Evolutionary conservation across 2,888 invertebrate species (phyloP), one percentile per base, ranked within the genome.

Genomic region (Holacanthella duospinosa): DNA sequence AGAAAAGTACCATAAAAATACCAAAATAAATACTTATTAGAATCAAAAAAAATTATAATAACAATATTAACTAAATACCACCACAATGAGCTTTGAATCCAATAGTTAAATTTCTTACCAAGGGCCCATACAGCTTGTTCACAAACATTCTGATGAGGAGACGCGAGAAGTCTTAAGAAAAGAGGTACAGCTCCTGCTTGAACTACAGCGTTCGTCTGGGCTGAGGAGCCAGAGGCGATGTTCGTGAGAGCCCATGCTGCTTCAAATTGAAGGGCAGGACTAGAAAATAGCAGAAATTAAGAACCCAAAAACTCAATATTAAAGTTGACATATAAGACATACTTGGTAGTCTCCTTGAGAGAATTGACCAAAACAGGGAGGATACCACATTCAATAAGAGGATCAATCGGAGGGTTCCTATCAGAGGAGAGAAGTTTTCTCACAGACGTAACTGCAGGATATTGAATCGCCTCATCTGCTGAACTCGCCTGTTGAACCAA

Each of bases 221-320:
- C 87, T 0, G 89, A 85, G 0, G 90, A 90, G 6, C 97, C 97
- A 0, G 95, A 95, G 0, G 97, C 96, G 61, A 99, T 90, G 76
- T 97, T 97, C 29, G 97, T 99, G 65, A 99, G 79, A 0, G 94
- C 94, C 97, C 97, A 99, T 0, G 95, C 89, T 1, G 95, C 89
- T 79, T 99, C 97, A 79, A 97, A 97, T 77, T 96, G 92, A 1
- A 92, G 79, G 59, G 84, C 80, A 0, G 85, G 79, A 70, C 90
- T 90, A 76, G 2, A 62, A 64, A 55, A 25, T 25, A 43, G 25
- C 28, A 48, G 2, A n/a, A 60, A n/a, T 6, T 3, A n/a, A 43
- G 36, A 4, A n/a, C 55, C 25, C 9, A 6, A n/a, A n/a, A n/a
- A n/a, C 21, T 53, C n/a, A 25, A 43, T 44, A 59, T 55, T 60